Evolutionary conservation across 2,888 invertebrate genomes (phyloP).

Genomic region (Zelleria hepariella): DNA sequence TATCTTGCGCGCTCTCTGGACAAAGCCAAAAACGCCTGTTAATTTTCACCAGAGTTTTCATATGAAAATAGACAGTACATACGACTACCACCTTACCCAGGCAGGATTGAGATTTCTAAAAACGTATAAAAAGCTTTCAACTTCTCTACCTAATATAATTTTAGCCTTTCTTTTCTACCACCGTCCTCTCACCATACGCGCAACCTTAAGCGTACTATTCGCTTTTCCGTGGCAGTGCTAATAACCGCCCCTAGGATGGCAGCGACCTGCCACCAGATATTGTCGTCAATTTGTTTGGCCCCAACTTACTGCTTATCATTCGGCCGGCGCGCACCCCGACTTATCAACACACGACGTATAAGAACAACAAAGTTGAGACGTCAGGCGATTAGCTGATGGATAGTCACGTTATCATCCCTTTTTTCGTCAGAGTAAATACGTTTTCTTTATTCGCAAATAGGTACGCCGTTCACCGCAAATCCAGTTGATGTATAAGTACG

Average conservation of each 20-base stretch:
- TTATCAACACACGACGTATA: constrained; percentile 61
- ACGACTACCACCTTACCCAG: too few relatives aligned
- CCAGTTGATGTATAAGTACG: background rate
- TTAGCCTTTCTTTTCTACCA: background rate
- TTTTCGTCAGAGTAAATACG: constrained; percentile 34
- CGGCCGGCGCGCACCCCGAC: constrained; percentile 43
- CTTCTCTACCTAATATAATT: too few relatives aligned
- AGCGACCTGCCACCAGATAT: constrained; percentile 57
- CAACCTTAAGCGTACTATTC: constrained; percentile 14
- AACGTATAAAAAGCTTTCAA: too few relatives aligned
- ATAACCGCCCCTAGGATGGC: constrained; percentile 49
- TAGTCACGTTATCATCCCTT: constrained; percentile 48
- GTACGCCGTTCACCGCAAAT: background rate
- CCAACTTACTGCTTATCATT: constrained; percentile 56
- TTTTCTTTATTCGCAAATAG: background rate
- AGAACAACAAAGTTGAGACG: constrained; percentile 64
- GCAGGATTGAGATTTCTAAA: too few relatives aligned
- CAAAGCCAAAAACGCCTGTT: too few relatives aligned
- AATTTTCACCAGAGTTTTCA: too few relatives aligned
- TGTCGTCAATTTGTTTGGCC: constrained; percentile 63
- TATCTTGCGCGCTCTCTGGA: too few relatives aligned
- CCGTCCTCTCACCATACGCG: background rate
- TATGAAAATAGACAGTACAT: too few relatives aligned
- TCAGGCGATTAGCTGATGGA: constrained; percentile 55
- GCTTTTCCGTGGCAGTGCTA: constrained; percentile 33